These are phyloP conservation scores for Oryzias woworae DNA, from an alignment of 2,113 vertebrate species.

Conservation along the genomic window DNA sequence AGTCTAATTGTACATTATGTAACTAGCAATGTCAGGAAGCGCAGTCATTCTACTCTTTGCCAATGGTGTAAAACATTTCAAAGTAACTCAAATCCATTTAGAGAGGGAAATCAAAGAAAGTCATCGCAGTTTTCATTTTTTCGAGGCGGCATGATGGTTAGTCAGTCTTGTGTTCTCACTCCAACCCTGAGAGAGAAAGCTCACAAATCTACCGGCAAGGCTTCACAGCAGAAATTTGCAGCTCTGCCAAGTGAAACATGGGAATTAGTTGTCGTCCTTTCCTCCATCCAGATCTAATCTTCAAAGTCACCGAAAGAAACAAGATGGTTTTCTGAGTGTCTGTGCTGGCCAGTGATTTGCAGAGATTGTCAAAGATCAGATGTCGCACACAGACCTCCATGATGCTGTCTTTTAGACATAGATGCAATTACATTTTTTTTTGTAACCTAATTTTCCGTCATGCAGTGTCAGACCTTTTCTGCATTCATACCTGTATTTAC, in stretches of 20 bases:
- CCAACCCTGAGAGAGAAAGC: conserved; percentile 60
- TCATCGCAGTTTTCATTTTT: conserved; percentile 66
- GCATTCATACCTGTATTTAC: conserved; percentile 59
- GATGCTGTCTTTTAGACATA: conserved; percentile 33
- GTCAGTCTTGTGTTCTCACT: conserved; percentile 68
- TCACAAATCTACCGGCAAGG: conserved; percentile 53
- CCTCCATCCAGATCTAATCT: conserved; percentile 64
- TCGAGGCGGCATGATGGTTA: conserved; percentile 57
- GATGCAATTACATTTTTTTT: background rate
- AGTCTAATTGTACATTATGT: conserved; percentile 28
- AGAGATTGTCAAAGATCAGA: conserved; percentile 62
- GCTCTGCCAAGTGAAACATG: conserved; percentile 70
- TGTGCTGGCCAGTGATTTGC: conserved; percentile 60
- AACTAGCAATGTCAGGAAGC: conserved; percentile 27
- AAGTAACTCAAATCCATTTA: conserved; percentile 61
- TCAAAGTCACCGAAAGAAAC: conserved; percentile 62
- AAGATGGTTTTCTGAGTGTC: conserved; percentile 58
- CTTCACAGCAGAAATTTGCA: conserved; percentile 58
- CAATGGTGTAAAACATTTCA: conserved; percentile 51
- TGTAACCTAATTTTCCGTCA: conserved; percentile 53
- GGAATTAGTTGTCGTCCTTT: conserved; percentile 66
- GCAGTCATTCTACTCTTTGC: conserved; percentile 36
- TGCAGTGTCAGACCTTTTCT: conserved; percentile 56
- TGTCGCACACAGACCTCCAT: conserved; percentile 60
- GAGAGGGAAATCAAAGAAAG: conserved; percentile 61